Conservation (phyloP, 2,888 invertebrate genomes). For the Eilema depressum region DNA sequence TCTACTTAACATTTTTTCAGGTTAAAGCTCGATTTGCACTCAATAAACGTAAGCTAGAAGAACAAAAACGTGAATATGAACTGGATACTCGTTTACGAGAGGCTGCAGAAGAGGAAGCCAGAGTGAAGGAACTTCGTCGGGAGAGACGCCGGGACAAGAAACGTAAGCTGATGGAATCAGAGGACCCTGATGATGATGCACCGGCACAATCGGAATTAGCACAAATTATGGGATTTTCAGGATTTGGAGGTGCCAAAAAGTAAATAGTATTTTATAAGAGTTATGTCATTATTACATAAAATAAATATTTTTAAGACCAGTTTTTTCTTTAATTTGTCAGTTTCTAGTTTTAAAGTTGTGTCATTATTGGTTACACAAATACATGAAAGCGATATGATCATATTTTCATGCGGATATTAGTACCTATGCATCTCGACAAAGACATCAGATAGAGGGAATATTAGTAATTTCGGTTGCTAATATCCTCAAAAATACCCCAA, state of each 20-base stretch:
- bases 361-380: too few species aligned
- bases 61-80: conserved; percentile 98
- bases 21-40: conserved; percentile 96
- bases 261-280: conserved; percentile 57
- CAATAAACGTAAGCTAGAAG: conserved; percentile 97
- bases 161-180: conserved; percentile 91
- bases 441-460: too few species aligned
- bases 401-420: too few species aligned
- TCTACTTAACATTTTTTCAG: conserved; percentile 55
- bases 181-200: conserved; percentile 72
- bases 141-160: conserved; percentile 97
- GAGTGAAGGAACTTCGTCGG: conserved; percentile 94
- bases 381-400: too few species aligned
- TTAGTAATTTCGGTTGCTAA: too few species aligned
- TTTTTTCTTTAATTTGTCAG: not conserved
- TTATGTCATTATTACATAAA: conserved; percentile 1
- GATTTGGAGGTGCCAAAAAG: conserved; percentile 95
- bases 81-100: conserved; percentile 96
- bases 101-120: conserved; percentile 98
- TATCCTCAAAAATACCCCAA: too few species aligned
- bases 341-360: not conserved
- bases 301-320: conserved; percentile 16
- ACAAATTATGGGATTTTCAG: conserved; percentile 98
- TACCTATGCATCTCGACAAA: too few species aligned
- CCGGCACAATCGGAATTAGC: conserved; percentile 91